These are phyloP conservation scores for Tympanuchus pallidicinctus DNA, from an alignment of 2,113 vertebrate species.

Conservation along the genomic window DNA sequence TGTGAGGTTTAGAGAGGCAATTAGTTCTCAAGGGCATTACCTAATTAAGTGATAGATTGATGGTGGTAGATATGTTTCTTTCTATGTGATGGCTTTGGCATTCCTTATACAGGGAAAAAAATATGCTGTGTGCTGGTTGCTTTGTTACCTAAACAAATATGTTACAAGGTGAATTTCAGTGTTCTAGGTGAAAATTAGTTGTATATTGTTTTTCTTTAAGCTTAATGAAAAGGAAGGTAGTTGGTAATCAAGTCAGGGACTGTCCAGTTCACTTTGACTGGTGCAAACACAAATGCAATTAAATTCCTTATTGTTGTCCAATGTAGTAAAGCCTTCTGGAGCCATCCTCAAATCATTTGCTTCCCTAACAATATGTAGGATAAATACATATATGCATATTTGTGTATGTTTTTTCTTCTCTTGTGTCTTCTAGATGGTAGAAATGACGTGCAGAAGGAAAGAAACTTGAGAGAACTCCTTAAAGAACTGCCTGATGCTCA, in stretches of 20 bases:
- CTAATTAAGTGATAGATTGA: not conserved
- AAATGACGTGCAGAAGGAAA: conserved; percentile 74
- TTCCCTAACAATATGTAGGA: not conserved
- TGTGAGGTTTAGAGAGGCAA: not conserved
- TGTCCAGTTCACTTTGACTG: not conserved
- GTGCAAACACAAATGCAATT: not conserved
- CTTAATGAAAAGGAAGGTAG: not conserved
- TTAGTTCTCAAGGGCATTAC: conserved; percentile 28
- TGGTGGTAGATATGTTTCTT: not conserved
- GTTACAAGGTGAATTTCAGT: not conserved
- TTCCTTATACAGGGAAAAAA: not conserved
- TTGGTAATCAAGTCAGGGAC: not conserved
- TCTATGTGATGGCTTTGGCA: not conserved
- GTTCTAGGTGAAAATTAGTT: not conserved
- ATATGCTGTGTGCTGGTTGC: not conserved
- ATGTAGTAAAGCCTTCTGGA: not conserved
- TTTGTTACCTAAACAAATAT: not conserved
- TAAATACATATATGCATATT: not conserved
- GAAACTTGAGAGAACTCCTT: conserved; percentile 80
- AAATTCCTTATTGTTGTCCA: not conserved
- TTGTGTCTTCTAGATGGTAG: conserved; percentile 61
- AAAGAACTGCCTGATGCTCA: conserved; percentile 85
- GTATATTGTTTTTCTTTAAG: not conserved
- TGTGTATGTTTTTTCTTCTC: not conserved
- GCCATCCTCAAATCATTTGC: not conserved